Conservation (phyloP, 2,888 invertebrate genomes). For the Yponomeuta plumbellus region DNA sequence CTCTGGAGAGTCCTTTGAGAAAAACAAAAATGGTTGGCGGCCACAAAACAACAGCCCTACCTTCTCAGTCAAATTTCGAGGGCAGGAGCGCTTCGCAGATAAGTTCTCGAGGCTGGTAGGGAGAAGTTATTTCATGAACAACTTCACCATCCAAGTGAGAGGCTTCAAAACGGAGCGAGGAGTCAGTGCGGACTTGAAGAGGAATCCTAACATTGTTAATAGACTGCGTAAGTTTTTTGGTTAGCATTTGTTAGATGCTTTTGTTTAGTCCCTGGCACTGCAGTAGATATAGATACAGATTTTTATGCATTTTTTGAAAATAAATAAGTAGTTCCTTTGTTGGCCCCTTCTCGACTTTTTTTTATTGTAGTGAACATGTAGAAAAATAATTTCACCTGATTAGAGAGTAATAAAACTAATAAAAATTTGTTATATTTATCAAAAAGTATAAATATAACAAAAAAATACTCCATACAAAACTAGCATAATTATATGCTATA, state of each 20-base stretch:
- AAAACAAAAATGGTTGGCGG: conserved; percentile 61
- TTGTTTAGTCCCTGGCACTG: neutral
- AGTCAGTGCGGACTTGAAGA: conserved; percentile 80
- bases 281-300: too few species aligned
- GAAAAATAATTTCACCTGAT: too few species aligned
- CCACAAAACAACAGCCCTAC: neutral
- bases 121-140: conserved; percentile 18
- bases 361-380: too few species aligned
- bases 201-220: conserved; percentile 83
- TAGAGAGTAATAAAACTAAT: too few species aligned
- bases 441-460: too few species aligned
- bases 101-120: neutral
- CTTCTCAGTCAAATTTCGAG: conserved; percentile 41
- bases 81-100: conserved; percentile 32
- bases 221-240: conserved; percentile 78
- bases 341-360: too few species aligned
- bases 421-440: too few species aligned
- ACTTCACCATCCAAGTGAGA: conserved; percentile 75
- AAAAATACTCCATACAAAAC: too few species aligned
- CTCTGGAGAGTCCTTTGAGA: conserved; percentile 57
- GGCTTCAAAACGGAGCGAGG: conserved; percentile 88
- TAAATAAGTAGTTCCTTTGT: too few species aligned
- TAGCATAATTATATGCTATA: too few species aligned
- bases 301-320: too few species aligned
- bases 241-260: conserved; percentile 22